Evolutionary conservation across 2,113 vertebrate genomes (phyloP).

Genomic region (Ptychochromis oligacanthus): DNA sequence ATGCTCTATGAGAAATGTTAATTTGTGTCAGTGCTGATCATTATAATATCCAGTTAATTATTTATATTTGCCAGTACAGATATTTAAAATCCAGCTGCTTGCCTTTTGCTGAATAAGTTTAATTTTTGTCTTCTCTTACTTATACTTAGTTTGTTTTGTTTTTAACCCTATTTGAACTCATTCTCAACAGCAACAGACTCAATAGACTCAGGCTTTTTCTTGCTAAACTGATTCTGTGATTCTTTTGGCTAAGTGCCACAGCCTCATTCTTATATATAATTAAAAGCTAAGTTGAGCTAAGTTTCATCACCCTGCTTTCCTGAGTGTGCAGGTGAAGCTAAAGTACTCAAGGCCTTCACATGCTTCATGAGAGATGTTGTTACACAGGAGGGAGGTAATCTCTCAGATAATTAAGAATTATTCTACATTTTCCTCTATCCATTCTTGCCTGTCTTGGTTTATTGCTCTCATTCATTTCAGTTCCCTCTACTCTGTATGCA

Average conservation of each 20-base stretch:
- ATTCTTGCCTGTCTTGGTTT: slow-evolving; percentile 27
- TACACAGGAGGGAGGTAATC: slow-evolving; percentile 29
- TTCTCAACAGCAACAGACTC: background rate
- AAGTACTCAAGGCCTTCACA: background rate
- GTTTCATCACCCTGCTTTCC: background rate
- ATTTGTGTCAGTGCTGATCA: background rate
- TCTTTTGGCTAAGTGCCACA: background rate
- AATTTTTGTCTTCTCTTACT: background rate
- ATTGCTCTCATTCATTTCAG: slow-evolving; percentile 39
- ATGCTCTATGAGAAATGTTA: background rate
- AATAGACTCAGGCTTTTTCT: background rate
- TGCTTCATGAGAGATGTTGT: slow-evolving; percentile 8
- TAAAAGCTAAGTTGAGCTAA: background rate
- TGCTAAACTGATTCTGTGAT: background rate
- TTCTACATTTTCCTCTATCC: slow-evolving; percentile 1
- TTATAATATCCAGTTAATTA: background rate
- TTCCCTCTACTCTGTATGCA: slow-evolving; percentile 4
- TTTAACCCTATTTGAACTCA: background rate
- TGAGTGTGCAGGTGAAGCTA: background rate
- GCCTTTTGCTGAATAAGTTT: background rate
- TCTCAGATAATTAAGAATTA: slow-evolving; percentile 22
- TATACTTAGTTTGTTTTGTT: background rate
- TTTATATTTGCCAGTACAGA: background rate
- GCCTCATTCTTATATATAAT: background rate
- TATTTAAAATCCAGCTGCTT: background rate